Evolutionary conservation across 2,888 invertebrate species (phyloP), one percentile per base, ranked within the genome.

Genomic region (Amiota mariae): DNA sequence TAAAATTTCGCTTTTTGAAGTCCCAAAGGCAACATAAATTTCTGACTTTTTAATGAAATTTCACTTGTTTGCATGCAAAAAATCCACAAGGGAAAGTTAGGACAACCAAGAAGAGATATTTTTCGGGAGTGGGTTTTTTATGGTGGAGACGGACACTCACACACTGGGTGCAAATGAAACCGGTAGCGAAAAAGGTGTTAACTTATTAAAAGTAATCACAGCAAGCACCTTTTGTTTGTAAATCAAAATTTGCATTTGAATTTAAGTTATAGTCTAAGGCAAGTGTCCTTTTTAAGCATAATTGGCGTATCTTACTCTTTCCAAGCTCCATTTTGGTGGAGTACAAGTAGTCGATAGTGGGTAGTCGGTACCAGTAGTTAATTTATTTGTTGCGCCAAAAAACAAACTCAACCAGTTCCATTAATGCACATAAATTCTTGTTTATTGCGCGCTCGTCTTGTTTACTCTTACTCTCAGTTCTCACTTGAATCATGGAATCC

Each of bases 401-500:
- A 54, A 54, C 49, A 51, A 54, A 68, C 36, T 49, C 67, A 51
- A 68, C 67, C 67, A 68, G 51, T 68, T 49, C 49, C 51, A 68
- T 68, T 54, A 61, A 61, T 51, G 49, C 66, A 49, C 68, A 72
- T 72, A 68, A 72, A 72, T 68, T 72, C 51, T 72, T 68, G 72
- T 72, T 72, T 72, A 72, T 72, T 72, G 57, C 63, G 24, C 63
- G 36, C 12, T 46, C 46, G 36, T 18, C 64, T 64, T 36, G 36
- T 36, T 36, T 36, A 36, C n/a, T 64, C 8, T n/a, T 48, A 46
- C 18, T 15, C 64, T 36, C 10, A 64, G 8, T 9, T 12, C 36
- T 15, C 56, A 24, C 46, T 47, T 10, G 36, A 36, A 36, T 36
- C 36, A 36, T 36, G 6, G 20, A 15, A 59, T 24, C 18, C n/a